A percentile compares a stretch with the other conserved stretches of the same genome.
Conservation (phyloP, 64 coral and sea anemone genomes). For the Hydrozoanthus tunicans region DNA sequence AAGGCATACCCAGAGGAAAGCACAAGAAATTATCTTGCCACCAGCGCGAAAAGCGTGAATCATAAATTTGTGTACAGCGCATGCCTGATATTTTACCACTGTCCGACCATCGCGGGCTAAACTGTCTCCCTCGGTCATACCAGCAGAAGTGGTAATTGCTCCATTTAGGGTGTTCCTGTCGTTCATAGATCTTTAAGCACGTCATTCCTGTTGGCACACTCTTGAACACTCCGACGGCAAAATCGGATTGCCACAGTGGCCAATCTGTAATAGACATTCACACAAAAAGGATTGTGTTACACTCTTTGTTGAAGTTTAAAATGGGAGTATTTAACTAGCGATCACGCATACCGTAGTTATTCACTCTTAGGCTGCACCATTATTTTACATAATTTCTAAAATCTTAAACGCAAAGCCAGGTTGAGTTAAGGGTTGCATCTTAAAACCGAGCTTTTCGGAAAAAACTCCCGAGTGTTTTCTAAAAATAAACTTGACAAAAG, state of each 20-base stretch:
- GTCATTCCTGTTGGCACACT: slow-evolving; percentile 6
- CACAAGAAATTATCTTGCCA: slow-evolving; percentile 57
- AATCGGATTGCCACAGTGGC: slow-evolving; percentile 36
- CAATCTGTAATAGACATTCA: not conserved
- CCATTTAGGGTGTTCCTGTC: slow-evolving; percentile 5
- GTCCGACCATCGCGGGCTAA: slow-evolving; percentile 51
- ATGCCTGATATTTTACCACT: slow-evolving; percentile 35
- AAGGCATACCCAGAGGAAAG: slow-evolving; percentile 24
- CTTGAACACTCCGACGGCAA: slow-evolving; percentile 23
- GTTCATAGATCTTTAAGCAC: slow-evolving; percentile 36
- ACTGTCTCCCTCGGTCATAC: slow-evolving; percentile 20
- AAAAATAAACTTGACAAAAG: not conserved
- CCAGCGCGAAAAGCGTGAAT: not conserved
- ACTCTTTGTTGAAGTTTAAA: not conserved
- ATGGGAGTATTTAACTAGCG: not conserved
- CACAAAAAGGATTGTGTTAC: not conserved
- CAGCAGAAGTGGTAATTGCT: slow-evolving; percentile 34
- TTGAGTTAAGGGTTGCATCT: too few relatives aligned
- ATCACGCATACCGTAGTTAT: too few relatives aligned
- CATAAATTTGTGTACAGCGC: slow-evolving; percentile 48
- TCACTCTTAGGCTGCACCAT: too few relatives aligned
- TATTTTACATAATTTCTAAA: too few relatives aligned
- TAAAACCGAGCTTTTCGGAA: too few relatives aligned
- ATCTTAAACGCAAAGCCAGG: too few relatives aligned
- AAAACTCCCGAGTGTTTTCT: not conserved